phyloP scores from a whole-genome alignment of 2,113 vertebrate species.

The Octodon degus region DNA sequence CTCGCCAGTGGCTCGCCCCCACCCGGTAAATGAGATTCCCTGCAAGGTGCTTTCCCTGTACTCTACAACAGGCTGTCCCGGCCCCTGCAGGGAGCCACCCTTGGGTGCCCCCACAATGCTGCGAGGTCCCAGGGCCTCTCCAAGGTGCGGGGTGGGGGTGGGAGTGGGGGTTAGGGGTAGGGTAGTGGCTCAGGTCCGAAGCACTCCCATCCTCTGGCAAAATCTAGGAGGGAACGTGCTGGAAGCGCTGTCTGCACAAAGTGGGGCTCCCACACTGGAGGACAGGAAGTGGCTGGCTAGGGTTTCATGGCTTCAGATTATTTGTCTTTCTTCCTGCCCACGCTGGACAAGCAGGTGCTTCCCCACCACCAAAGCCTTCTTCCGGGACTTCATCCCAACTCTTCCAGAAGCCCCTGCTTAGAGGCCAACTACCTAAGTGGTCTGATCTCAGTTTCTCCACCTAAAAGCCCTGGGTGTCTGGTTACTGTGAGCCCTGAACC shows the following conservation, averaged over 20 bases:
- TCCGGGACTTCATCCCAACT: too few species aligned
- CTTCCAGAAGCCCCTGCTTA: background rate
- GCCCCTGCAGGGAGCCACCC: background rate
- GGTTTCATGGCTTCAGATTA: background rate
- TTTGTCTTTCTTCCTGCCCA: background rate
- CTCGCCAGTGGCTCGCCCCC: background rate
- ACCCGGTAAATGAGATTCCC: too few species aligned
- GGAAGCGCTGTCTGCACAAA: rapidly evolving
- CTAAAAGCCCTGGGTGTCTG: background rate
- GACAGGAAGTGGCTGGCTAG: background rate
- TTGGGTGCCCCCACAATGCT: rapidly evolving
- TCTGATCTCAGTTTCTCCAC: background rate
- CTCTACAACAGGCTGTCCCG: background rate
- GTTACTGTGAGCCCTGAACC: background rate
- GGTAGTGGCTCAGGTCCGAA: background rate
- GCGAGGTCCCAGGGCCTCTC: background rate
- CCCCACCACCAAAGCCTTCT: background rate
- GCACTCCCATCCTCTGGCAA: background rate
- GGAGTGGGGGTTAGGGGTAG: rapidly evolving
- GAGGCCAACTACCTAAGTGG: background rate
- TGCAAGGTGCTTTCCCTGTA: background rate
- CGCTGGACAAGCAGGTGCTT: background rate
- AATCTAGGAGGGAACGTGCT: background rate
- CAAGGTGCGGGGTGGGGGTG: background rate
- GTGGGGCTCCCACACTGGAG: background rate